Evolutionary conservation across 1,140 invertebrate genomes (phyloP), one percentile per base, ranked within the genome.

Genomic region (Ylistrum balloti): DNA sequence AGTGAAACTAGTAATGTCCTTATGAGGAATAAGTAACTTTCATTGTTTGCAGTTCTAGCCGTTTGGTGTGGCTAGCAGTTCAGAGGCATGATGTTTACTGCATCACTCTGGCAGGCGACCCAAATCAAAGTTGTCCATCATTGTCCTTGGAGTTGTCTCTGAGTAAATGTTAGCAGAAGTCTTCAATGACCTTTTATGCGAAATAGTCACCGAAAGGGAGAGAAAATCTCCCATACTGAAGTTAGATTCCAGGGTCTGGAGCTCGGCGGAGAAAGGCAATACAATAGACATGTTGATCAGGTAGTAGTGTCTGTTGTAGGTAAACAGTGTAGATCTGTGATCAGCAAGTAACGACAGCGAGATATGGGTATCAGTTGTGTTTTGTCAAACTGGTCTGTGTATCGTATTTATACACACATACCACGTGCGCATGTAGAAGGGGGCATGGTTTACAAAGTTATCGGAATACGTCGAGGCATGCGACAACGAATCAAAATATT

Each of bases 231-330:
- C 20, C 17, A 45, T 45, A 17, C 17, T 45, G 9, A 45, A 13
- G 41, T 45, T 17, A 45, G 41, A 9, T 9, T 45, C 41, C 41
- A 45, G 20, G 28, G 56, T 74, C 56, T 74, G 56, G 56, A 74
- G 22, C 5, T 28, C 56, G 56, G 56, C n/a, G n/a, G 56, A 74
- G 56, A 74, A 74, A 74, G 56, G 56, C n/a, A 74, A 28, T 74
- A 74, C 56, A 74, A 74, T 74, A 74, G 56, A 74, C 56, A 74
- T 74, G 22, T 74, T 74, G 56, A 28, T n/a, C 22, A 74, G 56
- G 56, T 45, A 45, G 41, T 45, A 45, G 41, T 74, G 56, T n/a
- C 56, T 28, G 56, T 74, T 28, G 56, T 74, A 74, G 56, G 56
- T 28, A 3, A 74, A 74, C 56, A 74, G 56, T 74, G 56, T 74